Evolutionary conservation across 2,797 vertebrate genomes (phyloP), one percentile per base, ranked within the genome.

Genomic region (Moxostoma hubbsi): DNA sequence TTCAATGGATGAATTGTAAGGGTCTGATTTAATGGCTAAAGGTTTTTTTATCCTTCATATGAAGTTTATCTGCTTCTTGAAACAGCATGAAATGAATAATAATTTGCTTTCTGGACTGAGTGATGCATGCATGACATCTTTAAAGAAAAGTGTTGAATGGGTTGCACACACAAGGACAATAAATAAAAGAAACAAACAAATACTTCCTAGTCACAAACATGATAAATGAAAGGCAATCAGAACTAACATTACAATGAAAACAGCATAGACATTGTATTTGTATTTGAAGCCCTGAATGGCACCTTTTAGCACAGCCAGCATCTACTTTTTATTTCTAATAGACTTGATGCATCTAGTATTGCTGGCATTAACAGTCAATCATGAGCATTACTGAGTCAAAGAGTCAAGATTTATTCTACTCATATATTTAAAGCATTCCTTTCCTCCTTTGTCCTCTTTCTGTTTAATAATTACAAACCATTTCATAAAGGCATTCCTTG

Each of bases 261-360:
- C n/a, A 71, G 15, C 51, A 46, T 58, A 7, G 15, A 6, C 15
- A 45, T 18, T 47, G 4, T 43, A 65, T 47, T 18, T 47, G 4
- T 43, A 65, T 47, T 13, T 10, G 43, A 46, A 77, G 9, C 2
- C 16, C 16, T 11, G 12, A 49, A 36, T 66, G 15, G 45, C 24
- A 1, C 9, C 15, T 2, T 76, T 45, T 50, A 57, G 53, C 74
- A 58, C 13, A 62, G 58, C 12, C 13, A 62, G 9, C 18, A 15
- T 73, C 54, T 24, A 36, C 57, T 57, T 66, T 24, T 15, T 1
- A 58, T 24, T 7, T 66, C 16, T 49, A 67, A 57, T 16, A 66
- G n/a, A 16, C n/a, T 66, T 57, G 53, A 49, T 24, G 53, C 16
- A 47, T 76, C 43, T 76, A 7, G 54, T 57, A 47, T 57, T 55